phyloP scores from a whole-genome alignment of 2,113 vertebrate genomes.

The Pungitius pungitius region DNA sequence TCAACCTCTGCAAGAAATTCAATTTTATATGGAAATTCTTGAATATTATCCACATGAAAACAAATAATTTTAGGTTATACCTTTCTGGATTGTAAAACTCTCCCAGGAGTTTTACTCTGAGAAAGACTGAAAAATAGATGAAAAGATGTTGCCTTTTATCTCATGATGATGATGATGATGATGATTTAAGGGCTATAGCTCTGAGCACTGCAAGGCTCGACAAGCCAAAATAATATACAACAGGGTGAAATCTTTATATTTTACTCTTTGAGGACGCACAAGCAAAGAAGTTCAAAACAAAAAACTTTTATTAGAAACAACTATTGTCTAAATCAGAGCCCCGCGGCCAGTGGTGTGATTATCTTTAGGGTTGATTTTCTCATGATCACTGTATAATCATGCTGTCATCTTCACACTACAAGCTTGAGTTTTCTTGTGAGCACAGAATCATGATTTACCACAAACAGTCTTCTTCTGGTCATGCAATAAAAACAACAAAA shows the following conservation, averaged over 20 bases:
- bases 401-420: slow-evolving; percentile 20
- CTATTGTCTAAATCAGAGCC: slow-evolving; percentile 3
- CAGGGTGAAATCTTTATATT: slow-evolving; percentile 41
- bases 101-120: slow-evolving; percentile 30
- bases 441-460: background rate
- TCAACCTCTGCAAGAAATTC: slow-evolving; percentile 51
- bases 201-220: slow-evolving; percentile 52
- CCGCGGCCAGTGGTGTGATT: background rate
- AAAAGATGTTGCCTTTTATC: slow-evolving; percentile 63
- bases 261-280: slow-evolving; percentile 25
- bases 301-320: slow-evolving; percentile 32
- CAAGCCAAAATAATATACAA: slow-evolving; percentile 55
- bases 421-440: background rate
- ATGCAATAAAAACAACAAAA: background rate
- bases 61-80: slow-evolving; percentile 46
- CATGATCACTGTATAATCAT: slow-evolving; percentile 29
- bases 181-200: slow-evolving; percentile 59
- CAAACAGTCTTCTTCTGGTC: background rate
- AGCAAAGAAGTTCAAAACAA: slow-evolving; percentile 36
- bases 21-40: slow-evolving; percentile 37
- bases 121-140: slow-evolving; percentile 45
- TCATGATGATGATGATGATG: slow-evolving; percentile 52
- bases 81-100: slow-evolving; percentile 46
- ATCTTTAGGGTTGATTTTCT: slow-evolving; percentile 31
- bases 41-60: slow-evolving; percentile 50